phyloP scores from a whole-genome alignment of 2,888 invertebrate species.

The Pammene aurita region DNA sequence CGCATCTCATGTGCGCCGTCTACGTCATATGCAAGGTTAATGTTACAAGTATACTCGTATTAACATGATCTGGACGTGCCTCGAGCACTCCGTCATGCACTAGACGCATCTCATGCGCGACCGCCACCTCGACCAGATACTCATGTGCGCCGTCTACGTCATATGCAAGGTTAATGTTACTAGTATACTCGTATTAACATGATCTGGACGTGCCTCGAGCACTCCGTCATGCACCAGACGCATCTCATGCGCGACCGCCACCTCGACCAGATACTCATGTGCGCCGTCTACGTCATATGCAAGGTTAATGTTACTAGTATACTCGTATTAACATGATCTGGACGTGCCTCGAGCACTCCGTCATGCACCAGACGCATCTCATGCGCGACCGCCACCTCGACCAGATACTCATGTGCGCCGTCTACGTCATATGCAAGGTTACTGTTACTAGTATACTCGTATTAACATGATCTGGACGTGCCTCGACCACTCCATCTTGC shows the following conservation, averaged over 20 bases:
- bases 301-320: too few species aligned
- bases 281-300: too few species aligned
- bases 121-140: conserved; percentile 86
- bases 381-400: conserved; percentile 95
- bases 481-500: conserved; percentile 77
- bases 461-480: too few species aligned
- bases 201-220: conserved; percentile 99
- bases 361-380: conserved; percentile 91
- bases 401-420: too few species aligned
- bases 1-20: conserved; percentile 79
- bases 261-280: conserved; percentile 65
- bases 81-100: conserved; percentile 94
- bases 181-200: conserved; percentile 66
- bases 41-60: neutral
- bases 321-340: too few species aligned
- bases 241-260: conserved; percentile 96
- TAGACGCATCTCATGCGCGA: conserved; percentile 94
- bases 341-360: too few species aligned
- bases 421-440: too few species aligned
- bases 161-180: too few species aligned
- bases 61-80: conserved; percentile 96
- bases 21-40: too few species aligned
- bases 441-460: too few species aligned
- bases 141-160: too few species aligned
- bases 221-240: conserved; percentile 92